Evolutionary conservation across 1,140 invertebrate species (phyloP), one percentile per base, ranked within the genome.

Genomic region (Leptopilina clavipes): DNA sequence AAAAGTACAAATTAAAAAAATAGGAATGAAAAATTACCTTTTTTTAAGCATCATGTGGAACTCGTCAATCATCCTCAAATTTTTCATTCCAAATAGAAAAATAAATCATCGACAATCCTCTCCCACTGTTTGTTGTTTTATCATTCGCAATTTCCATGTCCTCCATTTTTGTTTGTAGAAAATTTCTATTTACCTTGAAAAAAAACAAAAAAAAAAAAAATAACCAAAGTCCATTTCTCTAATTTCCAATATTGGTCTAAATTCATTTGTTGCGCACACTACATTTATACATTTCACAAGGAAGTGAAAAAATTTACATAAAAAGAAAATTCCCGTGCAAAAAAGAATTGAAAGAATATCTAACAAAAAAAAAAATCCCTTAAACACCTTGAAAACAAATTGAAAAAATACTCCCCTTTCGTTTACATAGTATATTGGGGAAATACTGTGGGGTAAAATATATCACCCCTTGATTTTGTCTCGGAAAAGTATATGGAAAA

Each of bases 101-200:
- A 31, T 31, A 65, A 31, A n/a, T 10, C 6, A 14, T 10, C 6
- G 12, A 65, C 11, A 31, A 31, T 65, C 59, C 25, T 37, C 59
- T 65, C 22, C 59, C 8, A 40, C 7, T 40, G 37, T 8, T 40
- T 12, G 0, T 52, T 52, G 3, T 1, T 65, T 65, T n/a, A 25
- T 65, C 22, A 65, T 19, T 65, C 12, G 5, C 10, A 22, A 25
- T 65, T n/a, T 9, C 59, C 59, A 65, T 14, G 59, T 65, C 59
- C 6, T 65, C 59, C 59, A 65, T 65, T 31, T 65, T 10, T 14
- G 65, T 79, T 72, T 70, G 44, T 59, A 54, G 75, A 73, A 77
- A 75, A 78, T 78, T 74, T 71, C 18, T 73, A 10, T 72, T 71
- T 71, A 44, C 48, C 73, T 75, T 43, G 72, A 77, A 77, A 79